Conservation (phyloP, 2,113 vertebrate genomes). For the Phyllopteryx taeniolatus region DNA sequence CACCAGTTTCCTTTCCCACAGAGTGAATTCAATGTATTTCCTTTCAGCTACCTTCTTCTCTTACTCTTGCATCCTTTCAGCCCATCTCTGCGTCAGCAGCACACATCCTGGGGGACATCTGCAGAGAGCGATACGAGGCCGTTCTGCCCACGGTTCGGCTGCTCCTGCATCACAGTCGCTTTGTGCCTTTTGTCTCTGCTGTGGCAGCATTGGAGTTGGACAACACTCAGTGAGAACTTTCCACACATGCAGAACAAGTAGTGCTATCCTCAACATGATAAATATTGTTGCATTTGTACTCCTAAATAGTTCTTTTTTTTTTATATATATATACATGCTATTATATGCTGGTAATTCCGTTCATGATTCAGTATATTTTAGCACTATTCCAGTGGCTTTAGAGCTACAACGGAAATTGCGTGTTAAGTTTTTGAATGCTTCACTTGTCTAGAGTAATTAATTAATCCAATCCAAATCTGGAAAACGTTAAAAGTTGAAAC, state of each 20-base stretch:
- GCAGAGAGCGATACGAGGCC: constrained; percentile 88
- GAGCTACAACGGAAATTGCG: not conserved
- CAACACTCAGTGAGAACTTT: constrained; percentile 86
- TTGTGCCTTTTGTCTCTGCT: constrained; percentile 89
- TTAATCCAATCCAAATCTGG: not conserved
- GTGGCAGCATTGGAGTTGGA: constrained; percentile 90
- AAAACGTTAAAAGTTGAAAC: not conserved
- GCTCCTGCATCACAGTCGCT: constrained; percentile 88
- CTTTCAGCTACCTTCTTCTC: not conserved
- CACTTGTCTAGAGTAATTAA: not conserved
- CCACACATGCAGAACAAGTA: not conserved
- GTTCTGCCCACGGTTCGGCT: constrained; percentile 89
- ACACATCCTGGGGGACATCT: constrained; percentile 92
- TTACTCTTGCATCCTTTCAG: constrained; percentile 56
- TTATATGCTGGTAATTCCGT: constrained; percentile 1
- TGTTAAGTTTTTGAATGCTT: not conserved
- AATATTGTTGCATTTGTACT: constrained; percentile 14
- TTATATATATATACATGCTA: not conserved
- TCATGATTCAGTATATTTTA: not conserved
- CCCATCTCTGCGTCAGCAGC: constrained; percentile 93
- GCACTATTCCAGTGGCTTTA: not conserved
- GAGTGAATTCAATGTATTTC: not conserved
- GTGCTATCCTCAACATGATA: not conserved
- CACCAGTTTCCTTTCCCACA: not conserved
- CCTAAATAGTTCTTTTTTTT: constrained; percentile 12